Evolutionary conservation across 1,140 invertebrate genomes (phyloP).

Genomic region (Neoseiulus cucumeris): DNA sequence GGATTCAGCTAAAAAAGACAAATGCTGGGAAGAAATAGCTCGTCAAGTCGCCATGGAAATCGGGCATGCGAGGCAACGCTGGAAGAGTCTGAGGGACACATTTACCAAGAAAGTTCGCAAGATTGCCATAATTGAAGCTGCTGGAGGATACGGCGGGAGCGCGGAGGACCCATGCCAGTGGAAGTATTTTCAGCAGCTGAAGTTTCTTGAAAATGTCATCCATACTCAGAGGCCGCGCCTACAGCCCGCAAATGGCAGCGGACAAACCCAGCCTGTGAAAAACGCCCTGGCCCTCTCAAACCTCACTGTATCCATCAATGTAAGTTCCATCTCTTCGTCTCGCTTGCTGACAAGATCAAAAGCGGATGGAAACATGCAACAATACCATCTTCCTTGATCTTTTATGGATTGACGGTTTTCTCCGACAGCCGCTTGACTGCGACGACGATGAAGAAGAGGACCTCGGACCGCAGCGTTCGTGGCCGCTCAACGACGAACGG

Average conservation of each 20-base stretch:
- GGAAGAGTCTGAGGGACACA: constrained; percentile 7
- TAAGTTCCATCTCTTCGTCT: background rate
- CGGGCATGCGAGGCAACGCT: constrained; percentile 6
- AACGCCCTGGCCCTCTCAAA: background rate
- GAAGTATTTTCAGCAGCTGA: constrained; percentile 11
- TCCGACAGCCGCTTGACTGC: background rate
- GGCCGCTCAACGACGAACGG: constrained; percentile 2
- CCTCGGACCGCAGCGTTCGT: background rate
- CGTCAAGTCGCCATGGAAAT: constrained; percentile 7
- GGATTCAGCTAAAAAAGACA: constrained; percentile 3
- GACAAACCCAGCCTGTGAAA: background rate
- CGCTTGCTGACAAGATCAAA: too few relatives aligned
- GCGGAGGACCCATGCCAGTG: constrained; percentile 1
- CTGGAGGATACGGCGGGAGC: constrained; percentile 1
- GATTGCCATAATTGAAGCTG: constrained; percentile 6
- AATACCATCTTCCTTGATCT: background rate
- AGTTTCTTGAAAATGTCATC: constrained; percentile 7
- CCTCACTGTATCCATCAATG: constrained; percentile 7
- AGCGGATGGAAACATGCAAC: background rate
- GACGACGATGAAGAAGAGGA: constrained; percentile 3
- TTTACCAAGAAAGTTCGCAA: constrained; percentile 5
- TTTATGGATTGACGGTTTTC: background rate
- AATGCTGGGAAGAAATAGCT: constrained; percentile 3
- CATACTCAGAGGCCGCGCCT: constrained; percentile 3
- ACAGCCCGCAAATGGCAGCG: constrained; percentile 1